A percentile compares a stretch with the other conserved stretches of the same genome.
Evolutionary conservation across 2,888 invertebrate genomes (phyloP).

Genomic region (Heliconius aoede): DNA sequence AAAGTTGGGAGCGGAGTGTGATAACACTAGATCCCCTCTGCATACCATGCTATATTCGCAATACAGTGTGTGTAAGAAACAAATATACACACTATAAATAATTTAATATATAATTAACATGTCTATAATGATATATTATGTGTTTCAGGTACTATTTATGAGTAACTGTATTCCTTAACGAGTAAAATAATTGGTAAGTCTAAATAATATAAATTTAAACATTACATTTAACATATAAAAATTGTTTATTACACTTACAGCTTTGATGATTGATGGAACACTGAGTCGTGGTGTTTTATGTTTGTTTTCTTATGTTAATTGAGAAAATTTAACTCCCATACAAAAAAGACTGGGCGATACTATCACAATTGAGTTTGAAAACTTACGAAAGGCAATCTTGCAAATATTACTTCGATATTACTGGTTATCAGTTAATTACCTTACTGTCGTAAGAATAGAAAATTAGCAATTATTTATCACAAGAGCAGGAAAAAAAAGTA

Average conservation of each 20-base stretch:
- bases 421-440: too few species aligned
- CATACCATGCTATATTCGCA: neutral
- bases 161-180: slow-evolving; percentile 11
- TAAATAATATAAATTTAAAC: too few species aligned
- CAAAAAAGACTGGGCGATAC: too few species aligned
- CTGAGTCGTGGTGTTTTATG: too few species aligned
- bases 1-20: neutral
- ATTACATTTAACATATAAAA: too few species aligned
- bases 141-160: slow-evolving; percentile 22
- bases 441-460: neutral
- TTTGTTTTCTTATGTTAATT: neutral
- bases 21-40: neutral
- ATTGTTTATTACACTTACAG: too few species aligned
- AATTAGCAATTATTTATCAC: slow-evolving; percentile 52
- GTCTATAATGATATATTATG: slow-evolving; percentile 3
- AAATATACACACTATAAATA: neutral
- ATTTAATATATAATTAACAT: neutral
- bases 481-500: slow-evolving; percentile 66
- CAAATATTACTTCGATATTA: too few species aligned
- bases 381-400: too few species aligned
- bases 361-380: too few species aligned
- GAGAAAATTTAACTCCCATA: neutral
- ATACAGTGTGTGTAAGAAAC: neutral
- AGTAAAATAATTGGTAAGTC: slow-evolving; percentile 13
- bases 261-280: too few species aligned